Evolutionary conservation across 37 sponge, comb jelly and placozoan species (phyloP).

Genomic region (Lycopodina hypogea): DNA sequence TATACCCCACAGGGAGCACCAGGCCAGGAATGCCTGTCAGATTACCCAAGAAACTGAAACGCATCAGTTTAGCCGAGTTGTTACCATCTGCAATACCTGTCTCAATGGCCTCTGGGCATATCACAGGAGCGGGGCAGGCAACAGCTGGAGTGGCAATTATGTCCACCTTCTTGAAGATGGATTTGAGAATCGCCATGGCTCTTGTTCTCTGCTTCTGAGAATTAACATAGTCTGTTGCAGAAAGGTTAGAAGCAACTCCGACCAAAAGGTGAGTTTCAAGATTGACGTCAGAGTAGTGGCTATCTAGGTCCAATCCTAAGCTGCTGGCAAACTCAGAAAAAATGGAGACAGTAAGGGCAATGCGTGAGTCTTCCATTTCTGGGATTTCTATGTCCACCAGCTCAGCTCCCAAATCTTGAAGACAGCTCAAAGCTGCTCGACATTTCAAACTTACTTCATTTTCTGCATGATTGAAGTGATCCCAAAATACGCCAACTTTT

Average conservation of each 20-base stretch:
- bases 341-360: constrained; percentile 59
- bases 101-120: constrained; percentile 27
- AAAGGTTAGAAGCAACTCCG: background rate
- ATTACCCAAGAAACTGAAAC: constrained; percentile 65
- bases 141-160: constrained; percentile 66
- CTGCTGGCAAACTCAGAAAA: constrained; percentile 48
- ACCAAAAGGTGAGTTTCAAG: constrained; percentile 55
- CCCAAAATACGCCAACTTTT: constrained; percentile 57
- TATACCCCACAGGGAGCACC: constrained; percentile 69
- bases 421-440: constrained; percentile 34
- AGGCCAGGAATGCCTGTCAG: constrained; percentile 71
- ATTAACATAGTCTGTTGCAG: constrained; percentile 53
- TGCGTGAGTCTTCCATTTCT: constrained; percentile 67
- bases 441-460: constrained; percentile 43
- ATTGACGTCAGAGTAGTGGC: constrained; percentile 58
- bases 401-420: constrained; percentile 58
- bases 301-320: constrained; percentile 38
- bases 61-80: constrained; percentile 23
- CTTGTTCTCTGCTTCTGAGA: constrained; percentile 77
- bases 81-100: constrained; percentile 40
- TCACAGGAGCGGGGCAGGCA: constrained; percentile 47
- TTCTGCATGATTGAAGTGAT: constrained; percentile 61
- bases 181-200: constrained; percentile 45
- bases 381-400: constrained; percentile 69
- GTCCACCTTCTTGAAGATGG: constrained; percentile 49